phyloP scores from a whole-genome alignment of 1,140 invertebrate species.

The Trachelipus rathkii region DNA sequence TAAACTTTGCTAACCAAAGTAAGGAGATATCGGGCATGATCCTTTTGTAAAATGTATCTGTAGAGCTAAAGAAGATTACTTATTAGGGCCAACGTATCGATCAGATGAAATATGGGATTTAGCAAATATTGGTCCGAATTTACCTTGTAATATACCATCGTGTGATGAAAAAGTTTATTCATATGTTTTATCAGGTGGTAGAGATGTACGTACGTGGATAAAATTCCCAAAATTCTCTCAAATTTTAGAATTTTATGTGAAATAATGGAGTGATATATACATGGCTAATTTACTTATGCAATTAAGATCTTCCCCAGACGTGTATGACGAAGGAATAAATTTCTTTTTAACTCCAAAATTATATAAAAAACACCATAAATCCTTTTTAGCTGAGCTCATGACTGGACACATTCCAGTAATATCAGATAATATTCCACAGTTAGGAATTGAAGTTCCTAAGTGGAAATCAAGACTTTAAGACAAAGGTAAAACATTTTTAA shows the following conservation, averaged over 20 bases:
- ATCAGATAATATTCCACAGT: neutral
- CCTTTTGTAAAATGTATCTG: neutral
- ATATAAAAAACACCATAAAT: neutral
- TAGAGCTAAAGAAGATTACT: neutral
- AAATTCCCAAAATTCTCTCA: neutral
- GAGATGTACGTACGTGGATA: slow-evolving; percentile 5
- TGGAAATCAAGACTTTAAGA: neutral
- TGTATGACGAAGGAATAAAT: neutral
- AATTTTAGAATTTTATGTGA: neutral
- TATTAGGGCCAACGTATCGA: neutral
- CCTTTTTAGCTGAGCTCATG: neutral
- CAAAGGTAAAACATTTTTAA: neutral
- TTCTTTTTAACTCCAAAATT: neutral
- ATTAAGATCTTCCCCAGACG: neutral
- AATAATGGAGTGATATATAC: slow-evolving; percentile 8
- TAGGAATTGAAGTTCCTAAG: neutral
- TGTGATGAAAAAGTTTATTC: neutral
- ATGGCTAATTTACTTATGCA: neutral
- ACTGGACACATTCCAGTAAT: neutral
- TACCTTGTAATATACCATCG: neutral
- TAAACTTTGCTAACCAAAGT: neutral
- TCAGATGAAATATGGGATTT: neutral
- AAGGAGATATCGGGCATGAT: neutral
- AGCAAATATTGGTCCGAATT: neutral
- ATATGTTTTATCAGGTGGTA: slow-evolving; percentile 1